Base-by-base conservation (phyloP, 2,797 vertebrate species). In the Urophycis tenuis region DNA sequence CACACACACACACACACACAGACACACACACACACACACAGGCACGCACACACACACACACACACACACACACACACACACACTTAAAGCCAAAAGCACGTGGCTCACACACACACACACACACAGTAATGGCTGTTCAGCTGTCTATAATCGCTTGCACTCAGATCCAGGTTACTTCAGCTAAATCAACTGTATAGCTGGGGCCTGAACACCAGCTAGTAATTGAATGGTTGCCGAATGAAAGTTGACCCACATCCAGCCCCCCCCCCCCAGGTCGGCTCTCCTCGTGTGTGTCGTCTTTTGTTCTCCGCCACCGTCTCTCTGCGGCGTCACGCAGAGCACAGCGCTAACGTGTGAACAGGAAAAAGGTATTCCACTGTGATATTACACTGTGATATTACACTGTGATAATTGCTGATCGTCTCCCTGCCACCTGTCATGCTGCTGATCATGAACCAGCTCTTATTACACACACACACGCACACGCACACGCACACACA, bases 371-470 rank as follows among this genome's bases (percentile, higher is more conserved):
- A 88, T 87, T 85, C 89, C 82, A 85, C 85, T 86, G 86, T 88
- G 88, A 89, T 89, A 89, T n/a, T n/a, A n/a, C n/a, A n/a, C n/a
- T n/a, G n/a, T n/a, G 85, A 84, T 81, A 88, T 87, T 85, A 88
- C 82, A 85, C 85, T 86, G 86, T 88, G 88, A 89, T 89, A 89
- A 91, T 88, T 90, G 83, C 74, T 85, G 85, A 88, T 84, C 85
- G 86, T 86, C 83, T 86, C 85, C 79, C 75, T 53, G 83, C 82
- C 84, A 90, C 80, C 85, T 90, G 87, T 84, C 84, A 75, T 67
- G 49, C 3, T 19, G n/a, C 49, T 53, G 49, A 53, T 53, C 49
- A 53, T 53, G 49, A 7, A 53, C 49, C n/a, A 53, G 49, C 10
- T 22, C 15, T n/a, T 5, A 53, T 53, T 22, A n/a, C 19, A 53